Conservation (phyloP, 2,888 invertebrate genomes). For the Drosophila infuscata region DNA sequence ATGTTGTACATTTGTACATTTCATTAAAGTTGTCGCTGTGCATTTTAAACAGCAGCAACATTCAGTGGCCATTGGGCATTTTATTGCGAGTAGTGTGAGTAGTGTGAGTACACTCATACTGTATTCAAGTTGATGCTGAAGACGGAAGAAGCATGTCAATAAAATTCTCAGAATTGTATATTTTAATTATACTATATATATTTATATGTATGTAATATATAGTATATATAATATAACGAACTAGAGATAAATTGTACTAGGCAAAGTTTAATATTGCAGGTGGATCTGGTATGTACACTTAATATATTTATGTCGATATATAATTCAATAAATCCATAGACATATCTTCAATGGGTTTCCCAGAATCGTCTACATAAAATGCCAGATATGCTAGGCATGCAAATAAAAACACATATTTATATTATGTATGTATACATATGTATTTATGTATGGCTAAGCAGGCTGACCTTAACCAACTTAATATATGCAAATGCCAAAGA, state of each 20-base stretch:
- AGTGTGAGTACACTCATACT: neutral
- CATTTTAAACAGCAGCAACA: slow-evolving; percentile 13
- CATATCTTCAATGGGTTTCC: neutral
- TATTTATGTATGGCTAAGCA: neutral
- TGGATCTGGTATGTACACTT: neutral
- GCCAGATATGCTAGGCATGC: neutral
- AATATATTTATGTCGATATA: neutral
- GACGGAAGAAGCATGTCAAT: slow-evolving; percentile 17
- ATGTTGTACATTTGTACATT: neutral
- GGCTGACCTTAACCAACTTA: slow-evolving; percentile 12
- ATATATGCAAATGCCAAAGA: slow-evolving; percentile 15
- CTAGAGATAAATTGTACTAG: neutral
- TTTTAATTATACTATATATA: neutral
- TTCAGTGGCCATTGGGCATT: neutral
- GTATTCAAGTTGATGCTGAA: slow-evolving; percentile 13
- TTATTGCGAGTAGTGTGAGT: neutral
- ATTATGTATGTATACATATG: neutral
- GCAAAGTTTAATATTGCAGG: neutral
- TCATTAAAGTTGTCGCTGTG: slow-evolving; percentile 10
- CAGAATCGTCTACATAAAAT: slow-evolving; percentile 5
- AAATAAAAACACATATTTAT: neutral
- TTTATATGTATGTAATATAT: neutral
- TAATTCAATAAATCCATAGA: neutral
- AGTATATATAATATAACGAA: too few relatives aligned
- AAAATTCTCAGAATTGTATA: neutral